Base-by-base conservation (phyloP, 2,888 invertebrate species). In the Shargacucullia verbasci region DNA sequence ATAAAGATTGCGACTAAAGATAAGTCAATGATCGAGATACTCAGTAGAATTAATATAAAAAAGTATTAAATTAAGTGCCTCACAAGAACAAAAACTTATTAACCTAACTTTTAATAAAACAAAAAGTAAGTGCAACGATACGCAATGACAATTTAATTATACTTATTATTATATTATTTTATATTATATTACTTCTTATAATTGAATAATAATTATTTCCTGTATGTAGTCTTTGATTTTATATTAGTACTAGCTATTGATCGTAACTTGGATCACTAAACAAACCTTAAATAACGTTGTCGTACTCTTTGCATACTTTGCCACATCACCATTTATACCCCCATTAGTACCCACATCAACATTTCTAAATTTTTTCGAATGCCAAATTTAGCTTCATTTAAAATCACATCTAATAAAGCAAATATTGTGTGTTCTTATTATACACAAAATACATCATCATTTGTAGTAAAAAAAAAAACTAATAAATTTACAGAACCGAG, bases 1-100 rank as follows among this genome's bases (percentile, higher is more conserved):
- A 27, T 37, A 1, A 53, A 49, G 70, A 69, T 69, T 46, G 55
- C 56, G 27, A 38, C 7, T 3, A 5, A 2, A 20, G 64, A 64
- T 64, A 48, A 54, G 37, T 7, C 9, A 68, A 29, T 45, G 39
- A 33, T 40, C 45, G 9, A 38, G 33, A 27, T 13, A 14, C 25
- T 29, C n/a, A 2, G 14, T 15, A 10, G 13, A 14, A 38, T 6
- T 11, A 15, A 12, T 40, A 33, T 34, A 12, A 48, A 33, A 9
- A 29, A 10, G 33, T 33, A 9, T 11, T 37, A 11, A 47, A 37
- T 37, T 35, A 38, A 33, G n/a, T 33, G n/a, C 7, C 7, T 6
- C 20, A 9, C 29, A 29, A 29, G 29, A 9, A n/a, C 33, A 33
- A n/a, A n/a, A 33, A 33, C 2, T 5, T n/a, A 33, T 8, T 33